Evolutionary conservation across 2,888 invertebrate genomes (phyloP), one percentile per base, ranked within the genome.

Genomic region (Orthonevra nobilis): DNA sequence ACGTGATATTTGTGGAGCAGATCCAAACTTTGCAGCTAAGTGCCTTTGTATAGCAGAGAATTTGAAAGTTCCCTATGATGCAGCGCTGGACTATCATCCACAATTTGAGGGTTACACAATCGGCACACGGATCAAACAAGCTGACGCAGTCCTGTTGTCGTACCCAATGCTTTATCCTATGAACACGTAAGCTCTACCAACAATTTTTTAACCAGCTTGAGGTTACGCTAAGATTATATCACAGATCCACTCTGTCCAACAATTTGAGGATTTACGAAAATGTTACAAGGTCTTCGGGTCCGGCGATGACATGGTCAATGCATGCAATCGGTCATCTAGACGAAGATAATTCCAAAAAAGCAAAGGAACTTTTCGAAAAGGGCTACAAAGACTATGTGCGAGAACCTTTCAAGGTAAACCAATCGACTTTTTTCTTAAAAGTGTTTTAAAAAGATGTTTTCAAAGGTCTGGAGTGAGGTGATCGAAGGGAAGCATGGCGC

Each of bases 301-400:
- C 92, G 0, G 92, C 92, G 0, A 92, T 92, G 92, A 92, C 92
- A 0, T 92, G 92, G 92, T 91, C 92, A 44, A 92, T 92, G 91
- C 92, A 92, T 84, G 86, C 91, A 0, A 89, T 91, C 1, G 92
- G 91, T 3, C 90, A 90, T 81, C 85, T 92, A 32, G 88, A 89
- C 17, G 81, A 90, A 7, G 87, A 85, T 0, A 88, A 91, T 28
- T 81, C 84, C 1, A 73, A 79, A 0, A 87, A 88, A 17, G 92
- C 91, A 0, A 87, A 87, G 0, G 82, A 83, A 1, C 86, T 90
- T 79, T 92, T 92, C 81, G 89, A 90, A 54, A 90, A 87, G 58
- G 91, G 91, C 82, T 91, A 90, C 73, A 85, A 88, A 74, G 88
- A 87, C 42, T 92, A 91, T 82, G 90, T 92, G 0, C 87, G 91